Evolutionary conservation across 2,797 vertebrate species (phyloP), one percentile per base, ranked within the genome.

Genomic region (Microcaecilia unicolor): DNA sequence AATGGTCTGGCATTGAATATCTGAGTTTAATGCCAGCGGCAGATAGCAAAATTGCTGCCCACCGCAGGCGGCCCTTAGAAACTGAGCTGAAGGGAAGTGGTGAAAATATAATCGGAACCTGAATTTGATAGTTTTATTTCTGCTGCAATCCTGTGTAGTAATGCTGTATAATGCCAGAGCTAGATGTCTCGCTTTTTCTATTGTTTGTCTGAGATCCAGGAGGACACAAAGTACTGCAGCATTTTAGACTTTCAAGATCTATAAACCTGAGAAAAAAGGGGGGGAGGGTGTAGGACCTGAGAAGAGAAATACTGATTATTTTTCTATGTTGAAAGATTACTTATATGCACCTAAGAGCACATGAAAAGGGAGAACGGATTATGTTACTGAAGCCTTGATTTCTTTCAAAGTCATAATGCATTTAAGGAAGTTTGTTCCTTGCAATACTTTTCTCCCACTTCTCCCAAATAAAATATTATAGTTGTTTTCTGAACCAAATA

Each of bases 151-250:
- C n/a, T n/a, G n/a, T n/a, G n/a, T n/a, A n/a, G n/a, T n/a, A n/a
- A n/a, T n/a, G n/a, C n/a, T n/a, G n/a, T n/a, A n/a, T n/a, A n/a
- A n/a, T n/a, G n/a, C n/a, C n/a, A n/a, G n/a, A n/a, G n/a, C n/a
- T n/a, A n/a, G n/a, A n/a, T n/a, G n/a, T n/a, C 61, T 43, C 47
- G 63, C 64, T 57, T 53, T 25, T 68, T 43, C 28, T 37, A 69
- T 71, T 60, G 70, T 53, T 73, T 61, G 51, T 46, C 60, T 60
- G 57, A 21, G 41, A 55, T 48, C 67, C 59, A 58, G 44, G 26
- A 60, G 54, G 73, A 53, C 49, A 62, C 58, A 33, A 3, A 1
- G 0, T 26, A 61, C 55, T 63, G 62, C 56, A 49, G 64, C 58
- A 44, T 36, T n/a, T 21, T 29, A 10, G 2, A 43, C 35, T 48